phyloP scores from a whole-genome alignment of 2,113 vertebrate species.

The Puffinus mauretanicus region DNA sequence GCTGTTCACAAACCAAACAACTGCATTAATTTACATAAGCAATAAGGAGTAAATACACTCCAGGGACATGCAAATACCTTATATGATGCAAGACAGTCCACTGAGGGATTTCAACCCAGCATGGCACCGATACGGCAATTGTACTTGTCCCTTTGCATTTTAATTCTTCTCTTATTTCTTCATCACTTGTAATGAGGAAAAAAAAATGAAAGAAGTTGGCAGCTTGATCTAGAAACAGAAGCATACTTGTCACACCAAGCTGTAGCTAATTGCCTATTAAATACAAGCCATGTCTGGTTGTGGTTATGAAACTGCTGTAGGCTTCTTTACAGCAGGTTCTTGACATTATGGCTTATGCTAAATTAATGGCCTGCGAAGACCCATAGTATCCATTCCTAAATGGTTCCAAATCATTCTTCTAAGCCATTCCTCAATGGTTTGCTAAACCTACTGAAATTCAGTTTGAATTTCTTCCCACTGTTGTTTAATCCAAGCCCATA shows the following conservation, averaged over 20 bases:
- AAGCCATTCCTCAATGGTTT: not conserved
- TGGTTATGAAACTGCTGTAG: not conserved
- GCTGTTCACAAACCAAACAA: not conserved
- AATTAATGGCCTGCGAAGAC: not conserved
- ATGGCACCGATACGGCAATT: not conserved
- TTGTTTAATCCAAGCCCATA: not conserved
- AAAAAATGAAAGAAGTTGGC: not conserved
- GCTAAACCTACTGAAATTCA: not conserved
- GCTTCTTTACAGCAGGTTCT: not conserved
- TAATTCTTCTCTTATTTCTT: slow-evolving; percentile 5
- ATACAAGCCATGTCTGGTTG: not conserved
- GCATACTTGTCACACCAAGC: not conserved
- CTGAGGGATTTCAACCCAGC: not conserved
- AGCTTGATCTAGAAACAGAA: not conserved
- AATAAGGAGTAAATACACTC: not conserved
- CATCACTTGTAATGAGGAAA: not conserved
- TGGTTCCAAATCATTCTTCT: not conserved
- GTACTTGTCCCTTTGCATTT: not conserved
- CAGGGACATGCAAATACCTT: not conserved
- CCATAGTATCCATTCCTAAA: not conserved
- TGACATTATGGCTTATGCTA: not conserved
- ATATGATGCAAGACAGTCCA: not conserved
- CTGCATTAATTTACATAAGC: not conserved
- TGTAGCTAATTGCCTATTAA: slow-evolving; percentile 11
- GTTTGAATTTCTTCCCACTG: not conserved